A percentile compares a stretch with the other conserved stretches of the same genome.
phyloP scores from a whole-genome alignment of 1,140 invertebrate species.

The Grapholita molesta region DNA sequence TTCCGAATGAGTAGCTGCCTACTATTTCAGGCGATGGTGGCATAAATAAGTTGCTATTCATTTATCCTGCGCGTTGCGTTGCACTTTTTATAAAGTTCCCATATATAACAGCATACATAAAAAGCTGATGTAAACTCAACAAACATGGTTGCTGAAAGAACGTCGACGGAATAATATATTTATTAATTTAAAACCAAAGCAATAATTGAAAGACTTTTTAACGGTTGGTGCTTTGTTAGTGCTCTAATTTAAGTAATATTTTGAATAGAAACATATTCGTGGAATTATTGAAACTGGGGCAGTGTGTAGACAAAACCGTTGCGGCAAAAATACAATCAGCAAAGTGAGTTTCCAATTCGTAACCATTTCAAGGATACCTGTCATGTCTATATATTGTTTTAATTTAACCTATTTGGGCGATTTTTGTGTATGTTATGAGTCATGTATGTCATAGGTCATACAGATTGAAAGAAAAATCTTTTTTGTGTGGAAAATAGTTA shows the following conservation, averaged over 20 bases:
- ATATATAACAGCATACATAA: background rate
- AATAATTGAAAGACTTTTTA: background rate
- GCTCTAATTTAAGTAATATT: background rate
- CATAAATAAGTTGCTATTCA: conserved; percentile 37
- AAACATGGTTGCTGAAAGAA: background rate
- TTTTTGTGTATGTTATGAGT: too few species aligned
- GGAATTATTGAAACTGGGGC: conserved; percentile 59
- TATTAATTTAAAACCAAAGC: background rate
- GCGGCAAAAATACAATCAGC: conserved; percentile 48
- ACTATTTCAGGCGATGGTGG: background rate
- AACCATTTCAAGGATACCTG: too few species aligned
- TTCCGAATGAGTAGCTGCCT: background rate
- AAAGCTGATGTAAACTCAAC: background rate
- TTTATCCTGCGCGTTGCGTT: conserved; percentile 28
- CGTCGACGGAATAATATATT: background rate
- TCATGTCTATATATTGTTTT: too few species aligned
- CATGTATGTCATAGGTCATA: too few species aligned
- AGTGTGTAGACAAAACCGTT: conserved; percentile 71
- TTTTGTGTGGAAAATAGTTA: too few species aligned
- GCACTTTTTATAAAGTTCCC: conserved; percentile 14
- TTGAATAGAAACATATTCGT: background rate
- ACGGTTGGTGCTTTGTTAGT: conserved; percentile 10
- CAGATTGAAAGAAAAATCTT: too few species aligned
- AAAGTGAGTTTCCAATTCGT: conserved; percentile 63
- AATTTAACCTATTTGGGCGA: too few species aligned